Percentiles rank a stretch among this genome's conserved stretches.
Evolutionary conservation across 2,797 vertebrate genomes (phyloP).

Genomic region (Sarcophilus harrisii): DNA sequence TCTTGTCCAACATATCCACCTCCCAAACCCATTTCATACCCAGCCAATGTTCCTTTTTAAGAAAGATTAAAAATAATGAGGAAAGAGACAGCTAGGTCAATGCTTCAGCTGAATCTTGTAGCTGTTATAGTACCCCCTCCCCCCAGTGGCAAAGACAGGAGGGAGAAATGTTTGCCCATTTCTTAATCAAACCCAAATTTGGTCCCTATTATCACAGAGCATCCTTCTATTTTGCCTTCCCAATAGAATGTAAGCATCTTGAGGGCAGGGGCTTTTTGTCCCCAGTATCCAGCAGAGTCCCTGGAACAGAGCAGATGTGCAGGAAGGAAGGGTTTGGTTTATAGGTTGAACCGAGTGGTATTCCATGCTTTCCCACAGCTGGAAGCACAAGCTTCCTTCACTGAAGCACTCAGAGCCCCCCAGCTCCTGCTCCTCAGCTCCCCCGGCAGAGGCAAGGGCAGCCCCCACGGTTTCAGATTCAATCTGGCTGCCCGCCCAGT

Average conservation of each 20-base stretch:
- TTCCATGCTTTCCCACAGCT: not conserved
- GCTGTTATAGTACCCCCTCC: not conserved
- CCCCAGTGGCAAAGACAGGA: not conserved
- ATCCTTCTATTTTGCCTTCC: not conserved
- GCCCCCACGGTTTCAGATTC: not conserved
- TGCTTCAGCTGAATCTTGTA: not conserved
- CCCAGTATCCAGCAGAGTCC: no score
- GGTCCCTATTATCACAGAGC: not conserved
- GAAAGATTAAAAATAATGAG: not conserved
- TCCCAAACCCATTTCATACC: not conserved
- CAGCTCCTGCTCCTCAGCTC: not conserved
- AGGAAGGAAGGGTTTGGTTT: not conserved
- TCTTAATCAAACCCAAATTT: not conserved
- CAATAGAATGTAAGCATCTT: not conserved
- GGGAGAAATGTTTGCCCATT: not conserved
- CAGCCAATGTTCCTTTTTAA: not conserved
- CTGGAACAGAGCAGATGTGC: not conserved
- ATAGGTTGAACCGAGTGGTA: not conserved
- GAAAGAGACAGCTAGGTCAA: not conserved
- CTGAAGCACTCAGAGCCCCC: not conserved
- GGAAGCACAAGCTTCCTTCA: not conserved
- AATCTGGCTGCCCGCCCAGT: slow-evolving; percentile 17
- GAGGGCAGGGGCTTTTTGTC: not conserved
- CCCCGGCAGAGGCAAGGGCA: not conserved
- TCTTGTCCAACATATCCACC: not conserved